phyloP scores from a whole-genome alignment of 2,888 invertebrate genomes.

The Masnerella sp. region DNA sequence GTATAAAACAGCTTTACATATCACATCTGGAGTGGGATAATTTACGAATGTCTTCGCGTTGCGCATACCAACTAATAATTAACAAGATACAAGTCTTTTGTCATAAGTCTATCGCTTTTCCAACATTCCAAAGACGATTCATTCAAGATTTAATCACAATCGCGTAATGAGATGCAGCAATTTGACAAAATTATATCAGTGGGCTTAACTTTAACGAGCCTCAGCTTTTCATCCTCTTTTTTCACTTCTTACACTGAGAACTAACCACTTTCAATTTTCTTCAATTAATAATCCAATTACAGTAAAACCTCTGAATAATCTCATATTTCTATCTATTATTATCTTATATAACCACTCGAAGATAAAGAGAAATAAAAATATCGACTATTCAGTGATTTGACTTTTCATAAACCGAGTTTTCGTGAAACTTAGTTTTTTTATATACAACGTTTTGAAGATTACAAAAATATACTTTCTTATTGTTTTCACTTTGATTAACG shows the following conservation, averaged over 20 bases:
- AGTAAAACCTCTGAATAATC: too few species aligned
- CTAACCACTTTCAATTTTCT: not conserved
- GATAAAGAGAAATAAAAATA: too few species aligned
- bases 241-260: too few species aligned
- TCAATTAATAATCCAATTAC: too few species aligned
- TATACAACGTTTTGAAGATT: not conserved
- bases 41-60: constrained; percentile 61
- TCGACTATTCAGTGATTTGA: too few species aligned
- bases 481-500: not conserved
- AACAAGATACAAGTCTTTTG: constrained; percentile 35
- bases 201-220: constrained; percentile 14
- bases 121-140: constrained; percentile 15
- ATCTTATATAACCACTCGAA: too few species aligned
- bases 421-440: not conserved
- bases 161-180: constrained; percentile 18
- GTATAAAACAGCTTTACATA: constrained; percentile 77
- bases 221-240: too few species aligned
- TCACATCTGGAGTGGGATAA: constrained; percentile 75
- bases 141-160: constrained; percentile 38
- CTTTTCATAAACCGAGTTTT: too few species aligned
- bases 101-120: constrained; percentile 19
- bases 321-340: too few species aligned
- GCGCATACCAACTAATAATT: constrained; percentile 31
- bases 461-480: not conserved
- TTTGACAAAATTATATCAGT: constrained; percentile 42